Percentiles rank a stretch among this genome's conserved stretches.
phyloP scores from a whole-genome alignment of 2,888 invertebrate species.

The Nephrotoma guestfalica region DNA sequence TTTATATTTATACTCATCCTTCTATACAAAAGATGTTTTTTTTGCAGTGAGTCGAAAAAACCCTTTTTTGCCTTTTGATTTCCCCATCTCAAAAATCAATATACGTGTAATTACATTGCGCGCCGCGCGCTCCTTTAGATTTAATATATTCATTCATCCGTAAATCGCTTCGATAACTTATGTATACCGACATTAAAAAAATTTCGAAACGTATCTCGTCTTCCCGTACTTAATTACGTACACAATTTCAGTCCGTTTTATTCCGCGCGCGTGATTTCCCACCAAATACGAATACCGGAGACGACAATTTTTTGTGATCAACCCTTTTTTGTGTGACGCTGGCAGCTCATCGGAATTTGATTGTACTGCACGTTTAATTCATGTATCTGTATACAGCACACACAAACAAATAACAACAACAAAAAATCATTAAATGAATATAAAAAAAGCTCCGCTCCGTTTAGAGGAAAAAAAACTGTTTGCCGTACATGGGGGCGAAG shows the following conservation, averaged over 20 bases:
- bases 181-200: background rate
- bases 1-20: background rate
- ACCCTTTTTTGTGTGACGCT: background rate
- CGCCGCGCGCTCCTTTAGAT: background rate
- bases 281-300: background rate
- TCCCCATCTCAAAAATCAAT: background rate
- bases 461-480: background rate
- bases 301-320: background rate
- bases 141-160: background rate
- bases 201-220: background rate
- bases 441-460: background rate
- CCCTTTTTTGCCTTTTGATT: background rate
- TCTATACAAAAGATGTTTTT: background rate
- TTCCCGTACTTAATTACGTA: background rate
- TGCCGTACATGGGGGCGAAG: background rate
- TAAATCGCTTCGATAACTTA: background rate
- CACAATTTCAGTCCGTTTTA: background rate
- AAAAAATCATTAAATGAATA: background rate
- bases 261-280: background rate
- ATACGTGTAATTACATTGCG: background rate
- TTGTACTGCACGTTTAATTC: background rate
- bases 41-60: background rate
- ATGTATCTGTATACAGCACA: background rate
- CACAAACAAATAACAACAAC: background rate
- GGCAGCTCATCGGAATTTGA: background rate